Conservation (phyloP, 2,888 invertebrate genomes). For the Julus scanicus region DNA sequence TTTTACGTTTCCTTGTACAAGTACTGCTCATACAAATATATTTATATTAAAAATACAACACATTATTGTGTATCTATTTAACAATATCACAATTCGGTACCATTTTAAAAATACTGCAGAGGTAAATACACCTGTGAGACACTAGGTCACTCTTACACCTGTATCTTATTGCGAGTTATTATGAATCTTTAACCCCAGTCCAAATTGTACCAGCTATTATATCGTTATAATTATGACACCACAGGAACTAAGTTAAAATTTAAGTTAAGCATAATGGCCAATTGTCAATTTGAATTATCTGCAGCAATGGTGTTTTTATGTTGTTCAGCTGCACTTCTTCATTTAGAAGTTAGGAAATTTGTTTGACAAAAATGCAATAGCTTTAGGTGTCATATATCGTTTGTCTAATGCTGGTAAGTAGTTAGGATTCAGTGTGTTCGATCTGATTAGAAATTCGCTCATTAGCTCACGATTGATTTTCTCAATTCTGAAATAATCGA, state of each 20-base stretch:
- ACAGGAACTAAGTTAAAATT: too few species aligned
- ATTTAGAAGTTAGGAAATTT: constrained; percentile 51
- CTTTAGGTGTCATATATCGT: constrained; percentile 40
- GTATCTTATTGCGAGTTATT: too few species aligned
- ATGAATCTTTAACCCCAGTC: too few species aligned
- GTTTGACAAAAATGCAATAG: background rate
- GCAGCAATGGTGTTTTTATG: background rate
- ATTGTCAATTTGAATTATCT: too few species aligned
- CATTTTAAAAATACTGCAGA: background rate
- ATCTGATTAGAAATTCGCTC: constrained; percentile 10
- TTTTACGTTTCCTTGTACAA: background rate
- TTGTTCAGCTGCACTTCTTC: background rate
- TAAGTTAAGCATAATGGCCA: background rate
- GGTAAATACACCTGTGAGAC: background rate
- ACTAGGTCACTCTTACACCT: too few species aligned
- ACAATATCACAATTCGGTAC: constrained; percentile 12
- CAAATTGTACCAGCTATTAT: too few species aligned
- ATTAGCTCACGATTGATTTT: constrained; percentile 53
- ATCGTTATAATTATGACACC: too few species aligned
- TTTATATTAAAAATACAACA: background rate
- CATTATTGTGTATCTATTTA: background rate
- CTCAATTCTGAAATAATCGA: constrained; percentile 48
- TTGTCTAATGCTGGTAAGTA: constrained; percentile 54
- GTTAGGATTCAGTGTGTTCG: constrained; percentile 34
- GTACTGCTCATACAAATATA: background rate